Evolutionary conservation across 2,797 vertebrate genomes (phyloP), one percentile per base, ranked within the genome.

Genomic region (Cyprinella venusta): DNA sequence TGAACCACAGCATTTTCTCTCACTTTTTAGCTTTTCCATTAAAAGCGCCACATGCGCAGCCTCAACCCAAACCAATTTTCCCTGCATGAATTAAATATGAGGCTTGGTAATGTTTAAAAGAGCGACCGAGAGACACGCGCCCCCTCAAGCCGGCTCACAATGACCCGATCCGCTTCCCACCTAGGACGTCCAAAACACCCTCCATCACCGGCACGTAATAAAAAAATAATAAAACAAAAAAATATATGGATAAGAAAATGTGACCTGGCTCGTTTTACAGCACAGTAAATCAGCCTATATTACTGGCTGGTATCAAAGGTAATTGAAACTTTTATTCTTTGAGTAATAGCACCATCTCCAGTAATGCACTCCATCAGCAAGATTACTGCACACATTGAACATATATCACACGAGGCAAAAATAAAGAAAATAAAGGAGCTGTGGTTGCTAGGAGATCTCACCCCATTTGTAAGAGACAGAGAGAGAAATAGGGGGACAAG

Each of bases 361-460:
- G 86, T 85, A 90, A 88, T 84, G 83, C 83, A 88, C 88, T 90
- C 89, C 89, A 90, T 91, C 88, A 89, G 88, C 76, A 84, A 89
- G 89, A 91, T 90, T 85, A 88, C 86, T 78, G 76, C 80, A 81
- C 36, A 78, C 67, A 2, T 45, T 79, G 67, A 75, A 69, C 80
- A 59, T 86, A 86, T 86, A 79, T 88, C 83, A 81, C 72, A 76
- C 72, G 69, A 67, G 65, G 78, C 61, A 80, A 67, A 63, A 59
- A 56, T 61, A 63, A n/a, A 56, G 2, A 33, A 33, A 54, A 52
- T 36, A 78, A 85, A 38, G 75, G 72, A 82, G 75, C 77, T 81
- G 54, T 64, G 71, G 87, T 88, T 89, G 89, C 88, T 89, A 89
- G 85, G 88, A 72, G 81, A 89, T 88, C 65, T 74, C 77, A 74